phyloP scores from a whole-genome alignment of 2,797 vertebrate genomes.

The Manis crassicaudata region DNA sequence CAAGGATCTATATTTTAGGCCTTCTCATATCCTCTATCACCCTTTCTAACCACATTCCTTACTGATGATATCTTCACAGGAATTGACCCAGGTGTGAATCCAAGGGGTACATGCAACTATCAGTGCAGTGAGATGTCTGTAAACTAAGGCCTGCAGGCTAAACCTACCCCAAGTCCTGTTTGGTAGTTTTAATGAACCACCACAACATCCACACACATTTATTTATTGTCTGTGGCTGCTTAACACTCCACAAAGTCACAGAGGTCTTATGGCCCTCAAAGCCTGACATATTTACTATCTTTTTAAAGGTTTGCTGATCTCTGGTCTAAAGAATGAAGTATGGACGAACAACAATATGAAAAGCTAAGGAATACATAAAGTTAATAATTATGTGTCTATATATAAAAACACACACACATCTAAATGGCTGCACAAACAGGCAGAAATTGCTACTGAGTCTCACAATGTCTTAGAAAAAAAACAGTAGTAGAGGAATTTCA shows the following conservation, averaged over 20 bases:
- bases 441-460: neutral
- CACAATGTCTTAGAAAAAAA: neutral
- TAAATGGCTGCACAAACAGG: neutral
- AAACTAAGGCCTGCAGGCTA: neutral
- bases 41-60: neutral
- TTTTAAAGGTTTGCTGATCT: neutral
- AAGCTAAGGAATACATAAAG: neutral
- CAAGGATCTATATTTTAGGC: neutral
- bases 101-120: neutral
- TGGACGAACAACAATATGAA: neutral
- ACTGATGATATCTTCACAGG: neutral
- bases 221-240: neutral
- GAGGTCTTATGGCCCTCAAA: neutral
- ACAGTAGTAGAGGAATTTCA: neutral
- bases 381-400: neutral
- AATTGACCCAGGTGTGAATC: neutral
- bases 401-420: neutral
- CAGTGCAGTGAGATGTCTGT: neutral
- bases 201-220: neutral
- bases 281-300: neutral
- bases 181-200: neutral
- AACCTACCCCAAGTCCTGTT: neutral
- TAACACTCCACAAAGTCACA: neutral
- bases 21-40: neutral
- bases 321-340: neutral